Evolutionary conservation across 2,113 vertebrate species (phyloP).

Genomic region (Vulpes vulpes): DNA sequence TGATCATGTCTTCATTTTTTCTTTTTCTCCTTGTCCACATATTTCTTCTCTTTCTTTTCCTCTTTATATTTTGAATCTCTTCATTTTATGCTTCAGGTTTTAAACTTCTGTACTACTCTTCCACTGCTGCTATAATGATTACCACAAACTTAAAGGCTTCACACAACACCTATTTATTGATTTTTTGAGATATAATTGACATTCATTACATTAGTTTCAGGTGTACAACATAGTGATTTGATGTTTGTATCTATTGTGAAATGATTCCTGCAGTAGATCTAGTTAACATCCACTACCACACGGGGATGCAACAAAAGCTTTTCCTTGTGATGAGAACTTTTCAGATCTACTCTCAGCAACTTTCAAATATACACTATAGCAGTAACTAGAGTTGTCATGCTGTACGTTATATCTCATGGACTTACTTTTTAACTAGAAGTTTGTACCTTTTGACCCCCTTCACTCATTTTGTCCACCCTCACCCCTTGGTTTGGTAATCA

Average conservation of each 20-base stretch:
- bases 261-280: not conserved
- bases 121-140: not conserved
- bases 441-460: not conserved
- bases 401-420: not conserved
- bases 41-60: not conserved
- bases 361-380: not conserved
- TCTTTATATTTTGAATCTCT: not conserved
- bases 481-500: not conserved
- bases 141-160: not conserved
- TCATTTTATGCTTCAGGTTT: not conserved
- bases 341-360: not conserved
- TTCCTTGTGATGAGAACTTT: not conserved
- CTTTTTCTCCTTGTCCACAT: not conserved
- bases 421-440: not conserved
- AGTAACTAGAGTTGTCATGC: not conserved
- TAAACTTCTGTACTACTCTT: not conserved
- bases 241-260: not conserved
- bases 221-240: not conserved
- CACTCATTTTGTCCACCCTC: not conserved
- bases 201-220: not conserved
- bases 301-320: not conserved
- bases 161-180: not conserved
- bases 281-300: not conserved
- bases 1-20: too few species aligned
- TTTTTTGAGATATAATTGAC: not conserved